Evolutionary conservation across 2,113 vertebrate species (phyloP).

Genomic region (Chroicocephalus ridibundus): DNA sequence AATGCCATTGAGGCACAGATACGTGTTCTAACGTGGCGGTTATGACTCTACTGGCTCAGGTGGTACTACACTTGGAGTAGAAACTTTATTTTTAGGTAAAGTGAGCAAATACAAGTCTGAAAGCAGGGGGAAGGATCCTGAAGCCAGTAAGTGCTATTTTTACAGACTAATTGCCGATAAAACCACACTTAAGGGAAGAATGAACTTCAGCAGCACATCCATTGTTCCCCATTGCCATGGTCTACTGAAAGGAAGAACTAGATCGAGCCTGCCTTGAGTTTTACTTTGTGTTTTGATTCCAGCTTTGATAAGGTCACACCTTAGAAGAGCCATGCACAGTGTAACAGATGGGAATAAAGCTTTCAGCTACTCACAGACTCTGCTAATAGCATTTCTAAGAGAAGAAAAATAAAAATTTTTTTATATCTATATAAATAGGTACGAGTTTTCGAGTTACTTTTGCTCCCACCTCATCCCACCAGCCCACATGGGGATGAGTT

Average conservation of each 20-base stretch:
- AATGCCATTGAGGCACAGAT: not conserved
- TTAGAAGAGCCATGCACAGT: slow-evolving; percentile 67
- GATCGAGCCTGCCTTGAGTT: slow-evolving; percentile 72
- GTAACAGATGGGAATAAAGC: slow-evolving; percentile 71
- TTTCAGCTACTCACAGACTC: slow-evolving; percentile 67
- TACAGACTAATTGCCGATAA: not conserved
- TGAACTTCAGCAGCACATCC: slow-evolving; percentile 42
- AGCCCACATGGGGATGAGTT: slow-evolving; percentile 41
- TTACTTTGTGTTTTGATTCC: slow-evolving; percentile 74
- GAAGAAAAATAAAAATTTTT: slow-evolving; percentile 37
- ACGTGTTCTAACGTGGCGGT: not conserved
- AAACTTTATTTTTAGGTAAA: not conserved
- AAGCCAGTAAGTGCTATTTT: not conserved
- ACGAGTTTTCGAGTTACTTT: not conserved
- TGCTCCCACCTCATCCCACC: slow-evolving; percentile 30
- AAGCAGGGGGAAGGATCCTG: not conserved
- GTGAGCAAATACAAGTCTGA: not conserved
- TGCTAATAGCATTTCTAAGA: slow-evolving; percentile 50
- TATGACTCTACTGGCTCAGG: not conserved
- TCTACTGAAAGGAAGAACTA: slow-evolving; percentile 71
- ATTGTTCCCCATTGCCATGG: slow-evolving; percentile 61
- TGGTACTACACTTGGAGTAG: not conserved
- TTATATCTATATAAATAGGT: slow-evolving; percentile 34
- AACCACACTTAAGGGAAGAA: not conserved
- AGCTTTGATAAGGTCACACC: slow-evolving; percentile 77